Evolutionary conservation across 1,140 invertebrate species (phyloP).

Genomic region (Myzus persicae): DNA sequence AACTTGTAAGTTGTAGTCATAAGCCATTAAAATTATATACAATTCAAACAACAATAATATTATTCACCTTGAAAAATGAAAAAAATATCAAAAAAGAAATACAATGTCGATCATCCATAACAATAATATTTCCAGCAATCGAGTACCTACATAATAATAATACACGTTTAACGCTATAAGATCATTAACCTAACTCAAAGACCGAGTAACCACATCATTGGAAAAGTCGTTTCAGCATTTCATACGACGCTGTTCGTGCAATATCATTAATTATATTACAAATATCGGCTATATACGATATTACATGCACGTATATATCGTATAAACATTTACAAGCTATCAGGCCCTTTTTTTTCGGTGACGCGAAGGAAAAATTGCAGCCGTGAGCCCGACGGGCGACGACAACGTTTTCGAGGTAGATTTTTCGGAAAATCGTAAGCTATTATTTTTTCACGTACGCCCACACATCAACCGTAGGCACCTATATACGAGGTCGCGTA

Average conservation of each 20-base stretch:
- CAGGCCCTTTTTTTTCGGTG: not conserved
- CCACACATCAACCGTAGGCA: not conserved
- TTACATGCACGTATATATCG: not conserved
- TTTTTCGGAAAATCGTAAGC: not conserved
- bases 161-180: not conserved
- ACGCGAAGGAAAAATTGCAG: not conserved
- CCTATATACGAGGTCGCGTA: not conserved
- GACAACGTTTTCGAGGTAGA: not conserved
- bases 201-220: slow-evolving; percentile 1
- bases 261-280: not conserved
- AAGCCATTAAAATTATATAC: not conserved
- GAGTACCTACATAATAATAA: not conserved
- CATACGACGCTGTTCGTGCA: not conserved
- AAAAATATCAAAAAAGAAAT: not conserved
- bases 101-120: not conserved
- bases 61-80: not conserved
- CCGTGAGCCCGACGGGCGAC: not conserved
- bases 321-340: not conserved
- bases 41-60: not conserved
- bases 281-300: not conserved
- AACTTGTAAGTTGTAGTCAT: too few species aligned
- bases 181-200: not conserved
- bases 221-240: slow-evolving; percentile 8
- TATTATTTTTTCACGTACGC: not conserved
- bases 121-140: not conserved